Conservation (phyloP, 1,140 invertebrate genomes). For the Trichonephila inaurata region DNA sequence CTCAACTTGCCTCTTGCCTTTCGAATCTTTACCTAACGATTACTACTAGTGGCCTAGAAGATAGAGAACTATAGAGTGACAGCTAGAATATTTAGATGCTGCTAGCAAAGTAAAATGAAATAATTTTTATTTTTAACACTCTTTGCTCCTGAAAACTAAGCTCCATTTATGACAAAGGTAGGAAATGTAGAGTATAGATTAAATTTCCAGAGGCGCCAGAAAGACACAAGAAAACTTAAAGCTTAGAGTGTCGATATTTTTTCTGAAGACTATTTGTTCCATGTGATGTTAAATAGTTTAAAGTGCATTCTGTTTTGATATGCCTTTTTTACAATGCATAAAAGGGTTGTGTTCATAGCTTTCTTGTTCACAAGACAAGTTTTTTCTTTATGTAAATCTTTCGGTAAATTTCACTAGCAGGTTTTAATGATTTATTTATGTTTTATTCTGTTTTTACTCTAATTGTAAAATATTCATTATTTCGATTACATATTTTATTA, state of each 20-base stretch:
- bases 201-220: conserved; percentile 66
- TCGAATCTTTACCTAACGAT: conserved; percentile 63
- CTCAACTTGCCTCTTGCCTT: conserved; percentile 74
- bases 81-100: conserved; percentile 63
- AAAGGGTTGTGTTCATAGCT: background rate
- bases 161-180: conserved; percentile 71
- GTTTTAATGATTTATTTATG: background rate
- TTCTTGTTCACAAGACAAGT: background rate
- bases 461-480: no score
- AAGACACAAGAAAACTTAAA: conserved; percentile 12
- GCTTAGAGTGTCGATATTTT: background rate
- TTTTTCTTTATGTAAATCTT: background rate
- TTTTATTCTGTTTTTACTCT: no score
- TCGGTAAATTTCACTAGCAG: background rate
- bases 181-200: conserved; percentile 29
- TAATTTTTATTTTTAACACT: conserved; percentile 76
- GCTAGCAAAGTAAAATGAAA: conserved; percentile 42
- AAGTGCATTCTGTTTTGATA: background rate
- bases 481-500: no score
- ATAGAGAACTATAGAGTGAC: conserved; percentile 4
- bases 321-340: background rate
- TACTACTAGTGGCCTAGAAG: conserved; percentile 57
- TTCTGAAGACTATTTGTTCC: background rate
- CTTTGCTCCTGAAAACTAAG: conserved; percentile 72
- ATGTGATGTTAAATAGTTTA: background rate